Percentiles rank a stretch among this genome's conserved stretches.
Conservation (phyloP, 2,113 vertebrate species). For the Anthoscopus minutus region DNA sequence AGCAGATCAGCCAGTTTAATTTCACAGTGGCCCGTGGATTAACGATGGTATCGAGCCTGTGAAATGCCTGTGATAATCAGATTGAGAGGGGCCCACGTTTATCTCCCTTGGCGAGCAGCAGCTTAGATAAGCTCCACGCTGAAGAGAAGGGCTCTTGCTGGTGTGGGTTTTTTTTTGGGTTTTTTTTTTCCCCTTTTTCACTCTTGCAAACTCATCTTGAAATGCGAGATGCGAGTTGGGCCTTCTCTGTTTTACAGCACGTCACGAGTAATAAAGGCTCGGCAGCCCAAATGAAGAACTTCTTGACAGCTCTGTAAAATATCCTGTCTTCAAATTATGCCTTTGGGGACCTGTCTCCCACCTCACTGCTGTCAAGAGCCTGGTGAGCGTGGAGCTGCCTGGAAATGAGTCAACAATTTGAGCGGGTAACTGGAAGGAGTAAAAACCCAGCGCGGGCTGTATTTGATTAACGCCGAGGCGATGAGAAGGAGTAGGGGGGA, state of each 20-base stretch:
- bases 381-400: slow-evolving; percentile 34
- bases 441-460: neutral
- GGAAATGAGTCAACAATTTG: slow-evolving; percentile 46
- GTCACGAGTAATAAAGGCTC: slow-evolving; percentile 43
- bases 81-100: neutral
- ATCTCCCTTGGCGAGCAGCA: slow-evolving; percentile 4
- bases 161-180: neutral
- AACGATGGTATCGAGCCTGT: slow-evolving; percentile 20
- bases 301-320: slow-evolving; percentile 62
- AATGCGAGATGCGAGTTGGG: neutral
- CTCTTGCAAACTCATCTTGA: slow-evolving; percentile 51
- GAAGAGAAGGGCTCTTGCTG: neutral
- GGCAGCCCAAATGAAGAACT: slow-evolving; percentile 50
- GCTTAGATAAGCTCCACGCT: neutral
- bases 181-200: neutral
- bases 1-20: slow-evolving; percentile 27
- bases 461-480: neutral
- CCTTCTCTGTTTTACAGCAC: slow-evolving; percentile 14
- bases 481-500: neutral
- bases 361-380: slow-evolving; percentile 37
- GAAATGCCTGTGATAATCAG: slow-evolving; percentile 37
- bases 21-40: slow-evolving; percentile 14
- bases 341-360: slow-evolving; percentile 48
- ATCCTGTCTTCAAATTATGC: slow-evolving; percentile 33
- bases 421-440: slow-evolving; percentile 38